Evolutionary conservation across 2,797 vertebrate species (phyloP), one percentile per base, ranked within the genome.

Genomic region (Masticophis lateralis): DNA sequence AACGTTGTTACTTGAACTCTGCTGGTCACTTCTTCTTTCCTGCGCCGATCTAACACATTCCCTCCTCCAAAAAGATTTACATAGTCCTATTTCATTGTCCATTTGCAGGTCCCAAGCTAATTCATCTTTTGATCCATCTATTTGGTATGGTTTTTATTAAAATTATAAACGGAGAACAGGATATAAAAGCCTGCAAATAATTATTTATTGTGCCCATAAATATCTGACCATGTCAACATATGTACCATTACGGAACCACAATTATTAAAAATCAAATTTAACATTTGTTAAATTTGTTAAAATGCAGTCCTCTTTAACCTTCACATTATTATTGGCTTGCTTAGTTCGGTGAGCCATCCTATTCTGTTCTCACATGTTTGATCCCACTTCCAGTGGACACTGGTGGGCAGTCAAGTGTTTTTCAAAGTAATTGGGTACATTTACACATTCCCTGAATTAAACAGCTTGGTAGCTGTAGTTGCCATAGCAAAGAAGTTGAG

Each of bases 381-480:
- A 63, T 0, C 0, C 22, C 1, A 0, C 37, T 0, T 51, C 87
- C 69, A 94, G 89, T 0, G 47, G 96, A 91, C 95, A 96, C 96
- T 96, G 96, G 97, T 97, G 97, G 94, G 95, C 94, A 96, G 96
- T 91, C 92, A 60, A 63, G 91, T 91, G 87, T 94, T 93, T 93
- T 0, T 0, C 93, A 95, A 96, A 95, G 95, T 96, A 97, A 96
- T 96, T 93, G 91, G 93, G 90, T 96, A 88, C 95, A 90, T 97
- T 91, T 97, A 88, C 95, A 93, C 96, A 96, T 96, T 95, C 95
- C 91, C 94, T 95, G 96, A 95, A 97, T 97, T 97, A 97, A 97
- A 97, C 95, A 95, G 95, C 95, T 96, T 97, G 95, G 98, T 98
- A 98, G 98, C 98, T 98, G 98, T 97, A 97, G 97, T 96, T 97